These are phyloP conservation scores for Augochlorella aurata DNA, from an alignment of 2,888 invertebrate species.

Conservation along the genomic window DNA sequence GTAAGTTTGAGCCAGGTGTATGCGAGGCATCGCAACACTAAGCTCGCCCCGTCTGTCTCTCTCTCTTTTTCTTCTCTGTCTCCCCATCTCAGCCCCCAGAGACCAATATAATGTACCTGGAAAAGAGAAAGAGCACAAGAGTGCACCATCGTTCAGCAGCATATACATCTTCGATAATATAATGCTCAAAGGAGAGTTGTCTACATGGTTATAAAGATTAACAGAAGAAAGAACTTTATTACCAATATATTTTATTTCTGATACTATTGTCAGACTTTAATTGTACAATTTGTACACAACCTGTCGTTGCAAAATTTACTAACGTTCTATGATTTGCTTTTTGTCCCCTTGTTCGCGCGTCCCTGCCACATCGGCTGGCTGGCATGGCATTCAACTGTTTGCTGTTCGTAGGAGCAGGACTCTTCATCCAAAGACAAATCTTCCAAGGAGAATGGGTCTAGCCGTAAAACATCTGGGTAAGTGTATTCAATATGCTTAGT, in stretches of 20 bases:
- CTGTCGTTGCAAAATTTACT: slow-evolving; percentile 73
- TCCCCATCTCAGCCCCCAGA: slow-evolving; percentile 63
- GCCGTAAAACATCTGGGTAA: slow-evolving; percentile 84
- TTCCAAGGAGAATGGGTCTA: slow-evolving; percentile 86
- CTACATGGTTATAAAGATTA: slow-evolving; percentile 53
- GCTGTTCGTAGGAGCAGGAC: slow-evolving; percentile 81
- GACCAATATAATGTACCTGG: slow-evolving; percentile 62
- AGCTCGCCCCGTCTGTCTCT: slow-evolving; percentile 72
- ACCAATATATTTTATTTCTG: slow-evolving; percentile 57
- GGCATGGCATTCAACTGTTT: slow-evolving; percentile 81
- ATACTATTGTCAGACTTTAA: slow-evolving; percentile 58
- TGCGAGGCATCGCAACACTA: slow-evolving; percentile 73
- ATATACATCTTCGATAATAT: slow-evolving; percentile 54
- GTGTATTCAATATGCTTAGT: slow-evolving; percentile 66
- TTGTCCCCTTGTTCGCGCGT: slow-evolving; percentile 81
- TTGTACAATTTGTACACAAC: slow-evolving; percentile 55
- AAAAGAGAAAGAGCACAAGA: slow-evolving; percentile 69
- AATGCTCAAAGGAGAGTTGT: slow-evolving; percentile 61
- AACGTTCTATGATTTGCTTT: slow-evolving; percentile 80
- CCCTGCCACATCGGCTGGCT: slow-evolving; percentile 80
- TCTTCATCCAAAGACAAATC: slow-evolving; percentile 79
- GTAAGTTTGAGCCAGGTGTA: slow-evolving; percentile 80
- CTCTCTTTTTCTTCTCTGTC: slow-evolving; percentile 58
- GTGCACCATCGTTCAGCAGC: slow-evolving; percentile 61
- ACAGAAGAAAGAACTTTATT: slow-evolving; percentile 50